Conservation (phyloP, 2,797 vertebrate genomes). For the Trichosurus vulpecula region DNA sequence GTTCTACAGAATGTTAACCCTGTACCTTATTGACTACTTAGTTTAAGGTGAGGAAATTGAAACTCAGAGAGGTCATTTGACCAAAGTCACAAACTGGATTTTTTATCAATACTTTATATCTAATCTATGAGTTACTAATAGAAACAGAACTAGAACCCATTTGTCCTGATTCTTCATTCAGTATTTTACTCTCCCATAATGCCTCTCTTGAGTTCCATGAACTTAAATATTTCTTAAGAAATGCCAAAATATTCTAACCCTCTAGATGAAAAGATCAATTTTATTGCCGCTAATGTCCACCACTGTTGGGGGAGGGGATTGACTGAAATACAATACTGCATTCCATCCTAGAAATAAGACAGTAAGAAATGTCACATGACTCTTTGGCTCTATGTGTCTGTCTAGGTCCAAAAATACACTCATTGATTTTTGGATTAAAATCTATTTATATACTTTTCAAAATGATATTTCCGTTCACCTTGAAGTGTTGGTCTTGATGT, state of each 20-base stretch:
- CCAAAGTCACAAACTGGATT: background rate
- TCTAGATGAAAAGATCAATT: background rate
- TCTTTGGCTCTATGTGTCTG: conserved; percentile 58
- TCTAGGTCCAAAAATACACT: conserved; percentile 61
- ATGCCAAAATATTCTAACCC: background rate
- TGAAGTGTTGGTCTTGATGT: conserved; percentile 22
- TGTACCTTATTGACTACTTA: background rate
- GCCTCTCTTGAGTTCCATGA: background rate
- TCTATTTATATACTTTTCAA: conserved; percentile 61
- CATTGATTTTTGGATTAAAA: conserved; percentile 68
- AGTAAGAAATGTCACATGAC: background rate
- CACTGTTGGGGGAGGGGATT: conserved; percentile 49
- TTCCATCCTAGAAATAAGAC: conserved; percentile 57
- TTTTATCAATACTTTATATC: background rate
- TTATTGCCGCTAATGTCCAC: background rate
- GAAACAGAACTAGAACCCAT: background rate
- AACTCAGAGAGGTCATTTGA: background rate
- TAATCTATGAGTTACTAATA: background rate
- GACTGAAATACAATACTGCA: conserved; percentile 63
- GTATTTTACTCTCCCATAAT: background rate
- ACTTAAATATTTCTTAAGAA: background rate
- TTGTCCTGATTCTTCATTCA: background rate
- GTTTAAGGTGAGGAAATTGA: background rate
- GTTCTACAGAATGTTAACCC: background rate
- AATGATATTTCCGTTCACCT: conserved; percentile 59